Conservation (phyloP, 2,797 vertebrate genomes). For the Leuciscus waleckii region DNA sequence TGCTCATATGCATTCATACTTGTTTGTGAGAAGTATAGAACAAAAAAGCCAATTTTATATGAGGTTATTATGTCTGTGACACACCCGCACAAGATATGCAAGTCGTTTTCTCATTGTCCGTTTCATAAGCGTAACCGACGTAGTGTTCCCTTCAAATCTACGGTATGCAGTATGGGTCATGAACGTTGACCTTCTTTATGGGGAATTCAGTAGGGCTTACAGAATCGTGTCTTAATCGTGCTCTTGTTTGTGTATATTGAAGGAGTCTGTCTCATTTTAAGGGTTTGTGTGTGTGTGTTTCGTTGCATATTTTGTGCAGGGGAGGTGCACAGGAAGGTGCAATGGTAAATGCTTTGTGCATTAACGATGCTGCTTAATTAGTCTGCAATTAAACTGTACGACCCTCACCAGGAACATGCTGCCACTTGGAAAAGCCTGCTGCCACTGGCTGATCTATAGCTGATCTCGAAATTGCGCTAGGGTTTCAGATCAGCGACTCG, state of each 20-base stretch:
- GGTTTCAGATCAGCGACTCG: slow-evolving; percentile 25
- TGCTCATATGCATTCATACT: slow-evolving; percentile 74
- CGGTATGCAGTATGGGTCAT: slow-evolving; percentile 47
- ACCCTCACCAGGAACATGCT: slow-evolving; percentile 67
- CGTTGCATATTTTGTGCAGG: slow-evolving; percentile 75
- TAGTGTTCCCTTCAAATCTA: slow-evolving; percentile 30
- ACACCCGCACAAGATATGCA: slow-evolving; percentile 82
- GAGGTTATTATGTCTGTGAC: slow-evolving; percentile 75
- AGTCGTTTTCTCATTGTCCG: slow-evolving; percentile 59
- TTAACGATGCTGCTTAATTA: slow-evolving; percentile 78
- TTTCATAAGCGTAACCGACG: slow-evolving; percentile 64
- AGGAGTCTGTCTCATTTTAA: slow-evolving; percentile 27
- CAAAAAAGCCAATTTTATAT: slow-evolving; percentile 71
- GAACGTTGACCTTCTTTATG: slow-evolving; percentile 16
- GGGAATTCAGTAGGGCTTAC: slow-evolving; percentile 58
- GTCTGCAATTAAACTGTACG: slow-evolving; percentile 66
- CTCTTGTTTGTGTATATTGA: neutral
- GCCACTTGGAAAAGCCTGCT: slow-evolving; percentile 77
- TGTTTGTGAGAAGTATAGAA: slow-evolving; percentile 69
- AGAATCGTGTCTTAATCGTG: slow-evolving; percentile 36
- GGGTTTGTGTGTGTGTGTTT: slow-evolving; percentile 10
- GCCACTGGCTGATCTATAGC: slow-evolving; percentile 64
- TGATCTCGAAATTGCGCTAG: slow-evolving; percentile 26
- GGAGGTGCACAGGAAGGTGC: slow-evolving; percentile 63
- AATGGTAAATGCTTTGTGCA: slow-evolving; percentile 73